A percentile compares a stretch with the other conserved stretches of the same genome.
These are phyloP conservation scores for Amphilophus citrinellus DNA, from an alignment of 2,113 vertebrate species.

Conservation along the genomic window DNA sequence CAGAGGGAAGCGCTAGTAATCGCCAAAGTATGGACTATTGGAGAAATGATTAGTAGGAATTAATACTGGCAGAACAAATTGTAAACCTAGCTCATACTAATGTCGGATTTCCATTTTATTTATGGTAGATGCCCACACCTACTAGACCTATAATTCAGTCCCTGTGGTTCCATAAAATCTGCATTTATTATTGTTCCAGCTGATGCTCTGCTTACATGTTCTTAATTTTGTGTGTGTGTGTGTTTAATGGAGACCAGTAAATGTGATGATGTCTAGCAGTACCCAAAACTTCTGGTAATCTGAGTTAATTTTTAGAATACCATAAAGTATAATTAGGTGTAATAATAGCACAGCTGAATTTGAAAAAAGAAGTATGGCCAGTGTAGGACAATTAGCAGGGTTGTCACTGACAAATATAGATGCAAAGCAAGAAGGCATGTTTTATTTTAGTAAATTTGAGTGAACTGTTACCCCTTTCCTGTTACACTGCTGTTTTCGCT, in stretches of 20 bases:
- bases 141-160: not conserved
- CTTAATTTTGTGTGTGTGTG: not conserved
- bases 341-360: not conserved
- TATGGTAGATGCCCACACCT: not conserved
- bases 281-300: rapidly evolving
- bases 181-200: not conserved
- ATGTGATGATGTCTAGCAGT: not conserved
- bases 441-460: conserved; percentile 35
- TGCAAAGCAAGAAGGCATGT: conserved; percentile 4
- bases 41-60: not conserved
- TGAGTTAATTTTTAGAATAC: not conserved
- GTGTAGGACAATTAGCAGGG: not conserved
- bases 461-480: not conserved
- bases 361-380: not conserved
- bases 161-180: not conserved
- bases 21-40: not conserved
- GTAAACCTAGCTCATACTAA: not conserved
- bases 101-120: not conserved
- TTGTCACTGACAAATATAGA: conserved; percentile 9
- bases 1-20: not conserved
- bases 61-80: not conserved
- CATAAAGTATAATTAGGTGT: not conserved
- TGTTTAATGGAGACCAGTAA: not conserved
- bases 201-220: not conserved
- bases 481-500: conserved; percentile 2